Conservation (phyloP, 1,140 invertebrate genomes). For the Eupristina koningsbergeri region DNA sequence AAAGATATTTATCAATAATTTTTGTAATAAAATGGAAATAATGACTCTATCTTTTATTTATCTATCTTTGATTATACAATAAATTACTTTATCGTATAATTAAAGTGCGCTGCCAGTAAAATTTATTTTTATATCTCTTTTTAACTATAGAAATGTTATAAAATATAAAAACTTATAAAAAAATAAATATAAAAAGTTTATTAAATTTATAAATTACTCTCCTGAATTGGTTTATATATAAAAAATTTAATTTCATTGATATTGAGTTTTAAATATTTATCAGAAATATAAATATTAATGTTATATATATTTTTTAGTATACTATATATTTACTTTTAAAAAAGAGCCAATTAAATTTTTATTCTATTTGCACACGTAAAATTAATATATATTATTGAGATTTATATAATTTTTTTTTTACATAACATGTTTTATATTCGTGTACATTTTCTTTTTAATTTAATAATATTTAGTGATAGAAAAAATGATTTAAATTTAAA, state of each 20-base stretch:
- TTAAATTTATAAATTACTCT: not conserved
- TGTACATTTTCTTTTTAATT: too few relatives aligned
- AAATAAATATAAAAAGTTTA: constrained; percentile 1
- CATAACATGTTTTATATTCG: not conserved
- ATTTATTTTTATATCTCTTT: not conserved
- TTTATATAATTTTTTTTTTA: not conserved
- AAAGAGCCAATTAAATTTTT: not conserved
- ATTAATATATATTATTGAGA: not conserved
- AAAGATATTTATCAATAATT: too few relatives aligned
- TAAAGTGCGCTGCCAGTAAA: not conserved
- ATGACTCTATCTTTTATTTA: too few relatives aligned
- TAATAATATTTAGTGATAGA: too few relatives aligned
- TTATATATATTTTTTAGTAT: not conserved
- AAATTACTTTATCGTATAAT: not conserved
- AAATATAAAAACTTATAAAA: not conserved
- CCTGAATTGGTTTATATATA: not conserved
- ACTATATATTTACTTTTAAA: not conserved
- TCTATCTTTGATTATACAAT: too few relatives aligned
- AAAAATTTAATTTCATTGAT: constrained; percentile 3
- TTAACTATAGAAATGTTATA: not conserved
- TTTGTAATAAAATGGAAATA: too few relatives aligned
- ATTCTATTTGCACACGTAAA: not conserved
- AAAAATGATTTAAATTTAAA: too few relatives aligned
- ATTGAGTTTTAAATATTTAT: not conserved
- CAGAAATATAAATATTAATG: not conserved